Evolutionary conservation across 92 coral and sea anemone species (phyloP).

Genomic region (Paramuricea clavata): DNA sequence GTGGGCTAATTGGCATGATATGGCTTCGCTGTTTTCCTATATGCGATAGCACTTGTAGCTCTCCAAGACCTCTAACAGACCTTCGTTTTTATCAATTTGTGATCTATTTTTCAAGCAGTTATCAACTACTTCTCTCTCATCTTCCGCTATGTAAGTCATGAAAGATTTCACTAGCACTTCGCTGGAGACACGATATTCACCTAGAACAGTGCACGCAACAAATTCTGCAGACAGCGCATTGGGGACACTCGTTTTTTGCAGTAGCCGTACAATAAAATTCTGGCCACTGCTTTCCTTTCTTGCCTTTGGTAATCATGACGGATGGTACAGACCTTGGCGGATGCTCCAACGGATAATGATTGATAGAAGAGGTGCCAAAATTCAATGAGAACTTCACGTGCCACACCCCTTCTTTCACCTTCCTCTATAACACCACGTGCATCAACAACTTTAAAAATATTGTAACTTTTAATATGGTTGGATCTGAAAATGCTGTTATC

Average conservation of each 20-base stretch:
- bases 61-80: slow-evolving; percentile 10
- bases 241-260: slow-evolving; percentile 40
- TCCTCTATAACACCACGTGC: neutral
- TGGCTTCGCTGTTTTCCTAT: slow-evolving; percentile 28
- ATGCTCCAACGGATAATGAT: slow-evolving; percentile 49
- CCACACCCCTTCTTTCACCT: slow-evolving; percentile 18
- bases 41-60: neutral
- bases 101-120: slow-evolving; percentile 1
- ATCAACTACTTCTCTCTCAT: neutral
- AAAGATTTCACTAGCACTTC: slow-evolving; percentile 4
- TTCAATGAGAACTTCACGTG: slow-evolving; percentile 18
- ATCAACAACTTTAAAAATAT: slow-evolving; percentile 12
- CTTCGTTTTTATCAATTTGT: slow-evolving; percentile 53
- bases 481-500: slow-evolving; percentile 5
- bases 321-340: slow-evolving; percentile 50
- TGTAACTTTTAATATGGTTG: neutral
- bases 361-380: slow-evolving; percentile 47
- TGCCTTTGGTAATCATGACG: slow-evolving; percentile 56
- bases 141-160: neutral
- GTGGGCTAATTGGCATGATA: slow-evolving; percentile 44
- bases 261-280: slow-evolving; percentile 53
- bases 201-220: slow-evolving; percentile 53
- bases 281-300: slow-evolving; percentile 53
- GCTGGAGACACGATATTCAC: neutral
- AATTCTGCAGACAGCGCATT: slow-evolving; percentile 54